Percentiles rank a stretch among this genome's conserved stretches.
Evolutionary conservation across 2,797 vertebrate species (phyloP).

Genomic region (Hemitrygon akajei): DNA sequence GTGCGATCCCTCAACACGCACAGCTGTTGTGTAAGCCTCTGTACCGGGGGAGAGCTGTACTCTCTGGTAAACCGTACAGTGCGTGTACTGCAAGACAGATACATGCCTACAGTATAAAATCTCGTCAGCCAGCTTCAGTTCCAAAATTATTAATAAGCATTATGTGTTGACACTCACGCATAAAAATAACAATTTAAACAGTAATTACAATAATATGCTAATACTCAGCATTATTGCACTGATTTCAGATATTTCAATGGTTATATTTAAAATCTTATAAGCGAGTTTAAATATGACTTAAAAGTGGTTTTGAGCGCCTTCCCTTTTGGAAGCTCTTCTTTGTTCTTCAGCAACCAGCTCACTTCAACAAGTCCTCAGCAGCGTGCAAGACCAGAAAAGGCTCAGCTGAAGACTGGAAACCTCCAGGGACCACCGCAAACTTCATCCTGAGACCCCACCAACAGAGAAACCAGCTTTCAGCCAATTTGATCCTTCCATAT

Average conservation of each 20-base stretch:
- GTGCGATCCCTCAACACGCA: background rate
- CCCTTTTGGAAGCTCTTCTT: background rate
- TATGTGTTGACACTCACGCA: background rate
- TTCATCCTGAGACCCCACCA: too few species aligned
- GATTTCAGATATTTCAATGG: background rate
- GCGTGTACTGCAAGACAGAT: background rate
- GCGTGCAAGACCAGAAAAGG: background rate
- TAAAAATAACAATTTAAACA: background rate
- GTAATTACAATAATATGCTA: background rate
- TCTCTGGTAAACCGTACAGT: background rate
- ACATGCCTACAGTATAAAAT: background rate
- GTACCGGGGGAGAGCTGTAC: background rate
- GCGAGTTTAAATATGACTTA: background rate
- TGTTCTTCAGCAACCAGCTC: background rate
- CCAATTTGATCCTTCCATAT: too few species aligned
- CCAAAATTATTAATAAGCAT: background rate
- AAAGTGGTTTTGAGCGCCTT: background rate
- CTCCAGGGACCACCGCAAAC: too few species aligned
- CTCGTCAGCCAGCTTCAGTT: background rate
- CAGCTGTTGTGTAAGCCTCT: background rate
- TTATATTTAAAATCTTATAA: background rate
- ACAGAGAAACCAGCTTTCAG: too few species aligned
- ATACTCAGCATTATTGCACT: background rate
- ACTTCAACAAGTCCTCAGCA: background rate
- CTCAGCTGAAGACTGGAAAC: too few species aligned